Evolutionary conservation across 2,113 vertebrate genomes (phyloP).

Genomic region (Empidonax alnorum): DNA sequence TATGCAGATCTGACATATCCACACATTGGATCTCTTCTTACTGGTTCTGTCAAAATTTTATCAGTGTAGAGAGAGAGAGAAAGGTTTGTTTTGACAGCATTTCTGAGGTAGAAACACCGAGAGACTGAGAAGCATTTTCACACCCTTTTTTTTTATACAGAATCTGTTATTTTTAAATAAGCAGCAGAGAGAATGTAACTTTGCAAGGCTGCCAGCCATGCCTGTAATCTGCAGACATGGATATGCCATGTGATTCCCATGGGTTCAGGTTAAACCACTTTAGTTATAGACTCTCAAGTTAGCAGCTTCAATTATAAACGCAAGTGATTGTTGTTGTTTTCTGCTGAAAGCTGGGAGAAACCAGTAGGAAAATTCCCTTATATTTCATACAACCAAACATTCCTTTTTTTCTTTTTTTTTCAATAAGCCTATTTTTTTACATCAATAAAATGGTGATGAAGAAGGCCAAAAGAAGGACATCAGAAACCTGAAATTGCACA

Average conservation of each 20-base stretch:
- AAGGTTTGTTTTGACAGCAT: constrained; percentile 24
- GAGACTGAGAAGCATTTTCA: constrained; percentile 1
- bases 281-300: neutral
- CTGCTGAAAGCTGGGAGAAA: neutral
- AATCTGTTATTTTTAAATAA: constrained; percentile 33
- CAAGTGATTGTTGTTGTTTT: neutral
- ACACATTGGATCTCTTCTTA: neutral
- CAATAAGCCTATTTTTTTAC: neutral
- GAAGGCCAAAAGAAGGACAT: neutral
- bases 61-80: neutral
- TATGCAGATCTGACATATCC: neutral
- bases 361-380: neutral
- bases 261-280: neutral
- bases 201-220: neutral
- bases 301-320: neutral
- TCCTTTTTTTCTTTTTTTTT: neutral
- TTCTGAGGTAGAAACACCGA: constrained; percentile 13
- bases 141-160: constrained; percentile 4
- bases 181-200: neutral
- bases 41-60: neutral
- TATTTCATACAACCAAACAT: neutral
- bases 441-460: neutral
- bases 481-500: neutral
- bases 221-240: neutral
- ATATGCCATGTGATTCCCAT: neutral